Evolutionary conservation across 2,113 vertebrate genomes (phyloP), one percentile per base, ranked within the genome.

Genomic region (Phoenicopterus ruber): DNA sequence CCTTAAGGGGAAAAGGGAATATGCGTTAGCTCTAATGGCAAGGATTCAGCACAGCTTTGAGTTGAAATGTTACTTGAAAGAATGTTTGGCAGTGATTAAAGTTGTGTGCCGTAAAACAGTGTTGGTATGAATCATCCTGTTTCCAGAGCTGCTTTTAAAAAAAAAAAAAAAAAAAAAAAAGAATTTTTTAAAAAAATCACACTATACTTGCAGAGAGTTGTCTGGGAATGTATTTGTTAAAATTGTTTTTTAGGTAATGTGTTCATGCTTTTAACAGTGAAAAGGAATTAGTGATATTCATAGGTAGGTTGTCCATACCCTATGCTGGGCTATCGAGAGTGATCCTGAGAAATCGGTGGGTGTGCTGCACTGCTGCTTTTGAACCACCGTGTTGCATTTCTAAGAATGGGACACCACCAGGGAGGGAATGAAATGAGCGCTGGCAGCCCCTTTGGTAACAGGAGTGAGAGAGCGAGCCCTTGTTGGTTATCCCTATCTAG

Each of bases 11-110:
- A 29, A 77, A 87, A 67, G 86, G 63, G 69, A 55, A 72, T 54
- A 77, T 44, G 34, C 5, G 0, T 93, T 91, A 73, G 76, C 49
- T 93, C 61, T 10, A 80, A 36, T 85, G 81, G 89, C 90, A 94
- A 77, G 70, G 46, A 70, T 92, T 93, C 85, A 70, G 82, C 31
- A 42, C 25, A 77, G 71, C 44, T 93, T 46, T 77, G 78, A 80
- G 67, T 61, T 86, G 40, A 93, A 93, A 77, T 55, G 18, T 62
- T 93, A 78, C 63, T 95, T 89, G 78, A 87, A 94, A 59, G 82
- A 93, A 40, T 47, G 50, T 73, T 96, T 93, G 91, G 84, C 87
- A 94, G 49, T 16, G 63, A 70, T 88, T 58, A 63, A 70, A 91
- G 38, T 36, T 85, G 29, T 87, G 40, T 77, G 78, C 42, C 93